Percentiles rank a stretch among this genome's conserved stretches.
Evolutionary conservation across 1,140 invertebrate species (phyloP).

Genomic region (Scaptomyza pallida): DNA sequence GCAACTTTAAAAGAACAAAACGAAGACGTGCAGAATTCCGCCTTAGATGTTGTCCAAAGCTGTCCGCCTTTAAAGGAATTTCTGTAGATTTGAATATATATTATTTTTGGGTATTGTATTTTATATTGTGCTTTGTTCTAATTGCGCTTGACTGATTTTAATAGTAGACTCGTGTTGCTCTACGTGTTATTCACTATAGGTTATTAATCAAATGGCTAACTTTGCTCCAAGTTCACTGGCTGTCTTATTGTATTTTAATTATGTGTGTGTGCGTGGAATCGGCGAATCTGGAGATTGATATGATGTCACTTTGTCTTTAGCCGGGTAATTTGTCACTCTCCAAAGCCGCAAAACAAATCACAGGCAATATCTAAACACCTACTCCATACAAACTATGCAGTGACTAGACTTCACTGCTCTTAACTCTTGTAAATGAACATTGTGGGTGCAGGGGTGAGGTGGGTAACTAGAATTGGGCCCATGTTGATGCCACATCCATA

Average conservation of each 20-base stretch:
- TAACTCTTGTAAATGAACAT: neutral
- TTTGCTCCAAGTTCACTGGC: constrained; percentile 21
- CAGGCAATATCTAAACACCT: constrained; percentile 74
- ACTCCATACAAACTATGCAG: constrained; percentile 49
- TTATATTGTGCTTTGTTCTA: constrained; percentile 66
- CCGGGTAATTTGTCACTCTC: constrained; percentile 66
- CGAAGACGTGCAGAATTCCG: constrained; percentile 73
- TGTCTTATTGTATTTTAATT: constrained; percentile 75
- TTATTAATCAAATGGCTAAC: constrained; percentile 71
- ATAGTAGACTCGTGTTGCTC: constrained; percentile 44
- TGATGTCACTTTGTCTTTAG: constrained; percentile 64
- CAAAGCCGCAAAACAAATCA: constrained; percentile 48
- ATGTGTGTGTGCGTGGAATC: constrained; percentile 49
- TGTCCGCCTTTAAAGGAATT: constrained; percentile 60
- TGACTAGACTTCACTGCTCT: constrained; percentile 10
- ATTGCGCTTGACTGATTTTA: constrained; percentile 80
- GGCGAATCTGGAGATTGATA: constrained; percentile 42
- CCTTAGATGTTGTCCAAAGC: constrained; percentile 15
- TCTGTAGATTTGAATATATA: constrained; percentile 43
- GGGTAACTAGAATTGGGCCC: neutral
- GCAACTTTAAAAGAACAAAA: constrained; percentile 40
- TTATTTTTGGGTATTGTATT: constrained; percentile 26
- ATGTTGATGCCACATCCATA: constrained; percentile 58
- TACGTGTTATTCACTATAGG: constrained; percentile 35
- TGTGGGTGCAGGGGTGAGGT: neutral